Base-by-base conservation (phyloP, 2,797 vertebrate species). In the Uromys caudimaculatus region DNA sequence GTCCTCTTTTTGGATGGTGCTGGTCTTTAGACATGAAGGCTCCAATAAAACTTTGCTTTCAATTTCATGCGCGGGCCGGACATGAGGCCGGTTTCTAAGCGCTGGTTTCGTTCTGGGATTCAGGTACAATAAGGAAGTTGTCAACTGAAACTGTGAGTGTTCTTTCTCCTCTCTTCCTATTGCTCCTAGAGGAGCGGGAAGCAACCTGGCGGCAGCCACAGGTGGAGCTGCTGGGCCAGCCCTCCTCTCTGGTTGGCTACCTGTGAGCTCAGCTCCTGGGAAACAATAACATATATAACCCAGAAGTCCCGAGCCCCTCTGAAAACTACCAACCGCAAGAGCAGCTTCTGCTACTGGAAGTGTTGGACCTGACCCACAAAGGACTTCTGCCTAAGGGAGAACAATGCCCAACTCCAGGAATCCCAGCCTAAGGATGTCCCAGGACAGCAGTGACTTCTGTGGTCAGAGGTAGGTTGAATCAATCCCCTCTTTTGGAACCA, bases 81-180 rank as follows among this genome's bases (percentile, higher is more conserved):
- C 41, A 11, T 21, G 7, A 56, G 13, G 50, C 50, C 23, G 50
- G 35, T 17, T 79, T 79, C 52, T n/a, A 11, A 16, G 54, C 12
- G 0, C n/a, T 60, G 54, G 79, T 82, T 82, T 84, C 60, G 19
- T 47, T 44, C 58, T 12, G 81, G 58, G 58, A 62, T 44, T 67
- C 60, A 85, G 82, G 82, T 35, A 1, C 32, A 67, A 85, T 85
- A 85, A 85, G 82, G 82, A 85, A 85, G 82, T 67, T 64, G 60
- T 50, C 29, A 23, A 50, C 29, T 64, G 82, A 85, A 67, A 85
- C 82, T 35, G 5, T 6, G 3, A 12, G 17, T 35, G 32, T 35
- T 64, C 44, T 41, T 44, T 44, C 41, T 29, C 29, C 38, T 44
- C 10, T 19, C 58, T n/a, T 54, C 78, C 77, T 54, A 56, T 79